Percentiles rank a stretch among this genome's conserved stretches.
These are phyloP conservation scores for Helostoma temminkii DNA, from an alignment of 2,797 vertebrate species.

Conservation along the genomic window DNA sequence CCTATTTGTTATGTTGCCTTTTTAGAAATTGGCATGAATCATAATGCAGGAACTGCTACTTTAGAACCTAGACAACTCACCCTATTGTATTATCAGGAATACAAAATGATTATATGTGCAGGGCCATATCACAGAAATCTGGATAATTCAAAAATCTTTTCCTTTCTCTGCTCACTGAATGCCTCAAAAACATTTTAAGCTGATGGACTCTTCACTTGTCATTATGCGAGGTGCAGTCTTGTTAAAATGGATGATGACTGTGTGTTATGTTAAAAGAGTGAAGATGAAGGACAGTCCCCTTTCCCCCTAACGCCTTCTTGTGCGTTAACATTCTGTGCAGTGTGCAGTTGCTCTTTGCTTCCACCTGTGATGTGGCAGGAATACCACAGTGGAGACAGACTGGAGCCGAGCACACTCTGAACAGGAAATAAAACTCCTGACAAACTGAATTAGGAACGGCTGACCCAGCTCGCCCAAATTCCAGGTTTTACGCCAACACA, in stretches of 20 bases:
- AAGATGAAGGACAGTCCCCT: constrained; percentile 37
- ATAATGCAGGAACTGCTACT: constrained; percentile 7
- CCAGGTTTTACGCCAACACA: constrained; percentile 28
- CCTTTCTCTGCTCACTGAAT: neutral
- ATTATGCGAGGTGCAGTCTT: constrained; percentile 2
- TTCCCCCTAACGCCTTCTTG: constrained; percentile 10
- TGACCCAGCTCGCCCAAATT: constrained; percentile 35
- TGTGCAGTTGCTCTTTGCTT: constrained; percentile 58
- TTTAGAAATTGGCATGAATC: constrained; percentile 45
- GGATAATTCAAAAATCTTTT: neutral
- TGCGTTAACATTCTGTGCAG: constrained; percentile 52
- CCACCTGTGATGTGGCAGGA: constrained; percentile 73
- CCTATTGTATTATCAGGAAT: constrained; percentile 17
- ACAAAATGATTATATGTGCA: constrained; percentile 17
- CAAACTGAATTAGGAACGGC: constrained; percentile 30
- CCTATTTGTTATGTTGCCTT: constrained; percentile 47
- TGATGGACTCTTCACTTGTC: constrained; percentile 20
- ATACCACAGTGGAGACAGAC: constrained; percentile 66
- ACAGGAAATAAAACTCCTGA: constrained; percentile 60
- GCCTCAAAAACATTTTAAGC: constrained; percentile 8
- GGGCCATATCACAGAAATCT: constrained; percentile 24
- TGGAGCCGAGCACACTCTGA: constrained; percentile 52
- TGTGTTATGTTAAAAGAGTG: constrained; percentile 33
- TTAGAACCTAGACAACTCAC: constrained; percentile 3
- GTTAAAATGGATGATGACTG: constrained; percentile 43